Evolutionary conservation across 2,888 invertebrate genomes (phyloP), one percentile per base, ranked within the genome.

Genomic region (Drosophila acutilabella): DNA sequence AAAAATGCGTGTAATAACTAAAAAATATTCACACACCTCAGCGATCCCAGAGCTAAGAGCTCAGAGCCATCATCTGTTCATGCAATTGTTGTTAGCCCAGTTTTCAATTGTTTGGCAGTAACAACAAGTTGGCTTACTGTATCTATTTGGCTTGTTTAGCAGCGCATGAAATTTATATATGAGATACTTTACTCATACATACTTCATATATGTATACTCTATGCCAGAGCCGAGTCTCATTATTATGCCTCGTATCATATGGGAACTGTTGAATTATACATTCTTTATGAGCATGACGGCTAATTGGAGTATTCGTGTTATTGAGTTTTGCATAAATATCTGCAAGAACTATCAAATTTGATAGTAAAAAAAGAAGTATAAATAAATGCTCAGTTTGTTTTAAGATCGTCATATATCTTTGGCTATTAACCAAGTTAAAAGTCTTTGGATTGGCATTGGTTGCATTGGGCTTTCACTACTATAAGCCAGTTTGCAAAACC

Each of bases 71-170:
- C 78, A 75, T 78, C 56, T 67, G 84, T 69, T 69, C 87, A 71
- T 87, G 81, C 82, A 81, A 86, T 83, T 82, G 87, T 68, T 87
- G 76, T 82, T 87, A 78, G 85, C 83, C 85, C 80, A 88, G 71
- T 87, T 82, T 83, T 74, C 68, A 61, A 69, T 64, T 62, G 71
- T 67, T 67, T 60, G 20, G 48, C 30, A 30, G 57, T 62, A 57
- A 48, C 57, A 45, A 42, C 41, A 57, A 41, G 60, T 52, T 33
- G 41, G 41, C 42, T 52, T 42, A 36, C 13, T 40, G 48, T 18
- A 58, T 58, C 40, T 30, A 40, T 57, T 74, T 52, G 38, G 53
- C 41, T 56, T 78, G 70, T 14, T 58, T 44, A 64, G 62, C 78
- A 66, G 61, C 33, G 78, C 76, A 78, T 77, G 71, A 74, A 76